Base-by-base conservation (phyloP, 2,113 vertebrate genomes). In the Perca fluviatilis region DNA sequence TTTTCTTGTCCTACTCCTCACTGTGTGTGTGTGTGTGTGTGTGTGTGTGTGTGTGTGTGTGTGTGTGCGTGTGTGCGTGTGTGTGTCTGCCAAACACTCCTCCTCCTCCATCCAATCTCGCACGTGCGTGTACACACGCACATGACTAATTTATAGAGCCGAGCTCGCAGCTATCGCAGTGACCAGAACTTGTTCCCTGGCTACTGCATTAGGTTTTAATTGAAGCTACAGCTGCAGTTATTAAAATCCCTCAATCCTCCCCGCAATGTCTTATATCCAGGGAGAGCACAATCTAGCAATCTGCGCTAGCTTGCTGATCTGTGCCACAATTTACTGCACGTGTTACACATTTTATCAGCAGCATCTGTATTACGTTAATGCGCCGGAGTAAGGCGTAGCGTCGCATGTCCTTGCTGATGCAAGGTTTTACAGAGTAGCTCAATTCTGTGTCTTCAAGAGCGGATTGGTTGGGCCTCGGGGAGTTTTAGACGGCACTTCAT, bases 111-210 rank as follows among this genome's bases (percentile, higher is more conserved):
- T 54, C 68, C 51, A 77, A 49, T 70, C 71, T 51, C 5, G 14
- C 54, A 15, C 71, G 30, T 65, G 10, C 49, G 13, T 49, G 70
- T 51, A 74, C 64, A 77, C 76, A 46, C 68, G 49, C 81, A 33
- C 53, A 72, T 85, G 86, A 88, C 80, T 90, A 82, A 92, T 90
- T 88, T 51, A 85, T 79, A 69, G 21, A 72, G 77, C 67, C 13
- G 18, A 74, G 80, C 77, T 86, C 70, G 40, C 40, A 43, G 40
- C 40, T 69, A 86, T 85, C 9, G 16, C 82, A 64, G 73, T 83
- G 81, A 88, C 88, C 90, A 85, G 65, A 74, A 80, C 79, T 71
- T 60, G 58, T 65, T 86, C 62, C 69, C 79, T 14, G n/a, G 43
- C 78, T 63, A 46, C 77, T 46, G 65, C 62, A 62, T 7, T 8